Evolutionary conservation across 2,888 invertebrate species (phyloP), one percentile per base, ranked within the genome.

Genomic region (Netelia melanura): DNA sequence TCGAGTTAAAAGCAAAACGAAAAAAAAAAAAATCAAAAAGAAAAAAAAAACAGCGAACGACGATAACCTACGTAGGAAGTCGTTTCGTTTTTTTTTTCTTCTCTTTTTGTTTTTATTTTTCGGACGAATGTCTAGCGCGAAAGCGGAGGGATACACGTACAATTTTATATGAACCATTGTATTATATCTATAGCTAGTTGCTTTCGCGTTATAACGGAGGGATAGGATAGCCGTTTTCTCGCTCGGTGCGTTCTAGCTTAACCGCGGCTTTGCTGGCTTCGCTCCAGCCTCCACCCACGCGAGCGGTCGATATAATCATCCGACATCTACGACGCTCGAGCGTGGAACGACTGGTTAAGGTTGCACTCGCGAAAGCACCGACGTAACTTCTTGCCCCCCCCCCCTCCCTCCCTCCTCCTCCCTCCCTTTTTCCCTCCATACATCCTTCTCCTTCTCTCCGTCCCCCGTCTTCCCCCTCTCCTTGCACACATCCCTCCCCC

Each of bases 251-350:
- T 48, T 65, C 48, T 62, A 75, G 81, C 79, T 77, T 77, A 80
- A 81, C 74, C 76, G 38, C 44, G 85, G 86, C 85, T 87, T 85
- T 87, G 78, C 90, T 92, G 92, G 91, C 92, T 88, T 81, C 82
- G 88, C 88, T 77, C 77, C 77, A 77, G 77, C 77, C 77, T 92
- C 92, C 92, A 92, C 90, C 89, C 92, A 91, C 91, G 92, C 90
- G 62, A 84, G 72, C 84, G 91, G 90, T 92, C 92, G 92, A 92
- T 93, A 92, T 91, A 92, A 92, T 92, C 92, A 91, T 91, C 90
- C 90, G 88, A 87, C 88, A 88, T 90, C 89, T 89, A 76, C 82
- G 81, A 81, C 70, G 85, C 78, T 75, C 86, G 72, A 67, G 77
- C 76, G 65, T 58, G 79, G 70, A 85, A 78, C 83, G 78, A 82